Evolutionary conservation across 2,888 invertebrate species (phyloP), one percentile per base, ranked within the genome.

Genomic region (Pachydiplax longipennis): DNA sequence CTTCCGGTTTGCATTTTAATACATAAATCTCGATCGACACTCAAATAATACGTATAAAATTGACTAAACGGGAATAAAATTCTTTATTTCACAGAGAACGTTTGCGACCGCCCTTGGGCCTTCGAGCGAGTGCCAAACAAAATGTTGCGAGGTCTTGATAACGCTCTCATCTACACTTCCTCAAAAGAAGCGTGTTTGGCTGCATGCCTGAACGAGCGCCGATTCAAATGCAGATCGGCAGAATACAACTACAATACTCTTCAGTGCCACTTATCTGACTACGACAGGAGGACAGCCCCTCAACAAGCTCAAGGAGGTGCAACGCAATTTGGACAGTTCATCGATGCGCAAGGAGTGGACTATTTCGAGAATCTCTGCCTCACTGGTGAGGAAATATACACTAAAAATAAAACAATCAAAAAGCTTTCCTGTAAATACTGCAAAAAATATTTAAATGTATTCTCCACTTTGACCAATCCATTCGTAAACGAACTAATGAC

Each of bases 171-270:
- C 94, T 98, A 98, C 94, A 98, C 98, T 1, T 98, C 98, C 87
- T 98, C 98, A 91, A 98, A 98, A 94, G 98, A 98, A 95, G 98
- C 98, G 91, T 99, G 98, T 93, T 95, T 98, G 48, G 97, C 98
- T 44, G 98, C 98, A 80, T 99, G 98, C 94, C 95, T 98, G 90
- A 98, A 98, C 93, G 98, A 99, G 96, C 97, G 98, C 94, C 97
- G 98, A 90, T 98, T 98, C 94, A 96, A 97, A 22, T 99, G 98
- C 93, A 97, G 98, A 13, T 98, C 98, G 0, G 97, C 97, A 73
- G 98, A 98, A 94, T 99, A 98, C 94, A 98, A 98, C 94, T 98
- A 98, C 94, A 97, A 97, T 91, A 98, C 98, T 91, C 96, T 98
- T 94, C 97, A 98, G 93, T 99, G 98, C 93, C 97, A 98, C 92